These are phyloP conservation scores for Mesocentrotus franciscanus DNA, from an alignment of 53 echinoderm and acorn worm species.

Conservation along the genomic window DNA sequence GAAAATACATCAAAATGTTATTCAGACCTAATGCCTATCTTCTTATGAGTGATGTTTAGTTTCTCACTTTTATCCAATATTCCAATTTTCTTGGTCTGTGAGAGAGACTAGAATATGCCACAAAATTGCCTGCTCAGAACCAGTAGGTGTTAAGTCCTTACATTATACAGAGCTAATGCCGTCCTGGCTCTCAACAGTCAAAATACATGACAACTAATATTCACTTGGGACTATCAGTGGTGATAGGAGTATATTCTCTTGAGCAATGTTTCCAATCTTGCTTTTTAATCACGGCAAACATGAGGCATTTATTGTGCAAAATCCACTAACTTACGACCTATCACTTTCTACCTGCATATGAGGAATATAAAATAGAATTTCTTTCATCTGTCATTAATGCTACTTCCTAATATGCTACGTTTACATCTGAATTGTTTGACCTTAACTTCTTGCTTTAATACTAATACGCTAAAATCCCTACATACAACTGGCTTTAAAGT, in stretches of 20 bases:
- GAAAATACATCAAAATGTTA: not conserved
- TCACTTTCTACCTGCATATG: not conserved
- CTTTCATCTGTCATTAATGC: constrained; percentile 11
- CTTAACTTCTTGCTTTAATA: not conserved
- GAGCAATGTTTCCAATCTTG: not conserved
- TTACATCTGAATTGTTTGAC: not conserved
- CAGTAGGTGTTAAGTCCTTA: not conserved
- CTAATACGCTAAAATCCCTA: constrained; percentile 25
- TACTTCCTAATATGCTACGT: not conserved
- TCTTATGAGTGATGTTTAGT: not conserved
- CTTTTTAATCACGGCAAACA: constrained; percentile 28
- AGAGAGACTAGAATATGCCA: not conserved
- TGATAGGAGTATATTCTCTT: not conserved
- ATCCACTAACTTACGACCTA: constrained; percentile 16
- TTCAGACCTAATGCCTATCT: not conserved
- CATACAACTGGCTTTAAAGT: not conserved
- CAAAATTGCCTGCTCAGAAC: not conserved
- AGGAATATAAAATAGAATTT: constrained; percentile 36
- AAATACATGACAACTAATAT: not conserved
- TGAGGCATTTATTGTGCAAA: constrained; percentile 31
- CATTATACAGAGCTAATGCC: not conserved
- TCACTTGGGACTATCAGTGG: not conserved
- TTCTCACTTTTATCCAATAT: not conserved
- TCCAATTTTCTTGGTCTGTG: not conserved
- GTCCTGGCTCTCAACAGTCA: not conserved